Base-by-base conservation (phyloP, 2,888 invertebrate genomes). In the Caenorhabditis becei region DNA sequence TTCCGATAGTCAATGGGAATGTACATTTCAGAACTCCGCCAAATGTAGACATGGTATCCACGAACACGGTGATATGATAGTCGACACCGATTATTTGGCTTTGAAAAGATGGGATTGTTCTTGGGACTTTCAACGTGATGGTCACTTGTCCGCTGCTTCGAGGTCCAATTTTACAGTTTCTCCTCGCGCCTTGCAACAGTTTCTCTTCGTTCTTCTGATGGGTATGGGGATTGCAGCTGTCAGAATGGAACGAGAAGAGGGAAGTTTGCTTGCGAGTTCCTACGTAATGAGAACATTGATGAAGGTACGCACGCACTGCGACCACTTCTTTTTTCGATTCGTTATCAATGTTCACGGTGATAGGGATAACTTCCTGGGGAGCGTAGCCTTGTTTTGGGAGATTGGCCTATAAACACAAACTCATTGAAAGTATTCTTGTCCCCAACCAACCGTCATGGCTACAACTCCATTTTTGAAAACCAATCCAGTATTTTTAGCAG, bases 51-150 rank as follows among this genome's bases (percentile, higher is more conserved):
- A 53, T 44, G 0, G 47, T 58, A 16, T 47, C 67, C 35, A 67
- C n/a, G 3, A 2, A 32, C 14, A 67, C 67, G 0, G 56, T 44
- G 1, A 67, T 10, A n/a, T 16, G 28, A 20, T 67, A 47, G 4
- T 23, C 69, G 8, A 77, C 77, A 1, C 56, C 18, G 26, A 83
- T 83, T 26, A 83, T 72, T 1, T 79, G 77, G 41, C 82, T 66
- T 20, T 47, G 1, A 23, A 58, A 58, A 5, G 28, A 28, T 20
- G 47, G 58, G 4, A n/a, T 1, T 8, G 32, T 0, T 10, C 28
- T 47, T 3, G 67, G 58, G 7, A 67, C 56, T 7, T 35, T 58
- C n/a, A 67, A n/a, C 4, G 28, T 16, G 26, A 67, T 11, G 7
- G 26, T 14, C 11, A 44, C 56, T 20, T 32, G 2, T 26, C 66